These are phyloP conservation scores for Luperina testacea DNA, from an alignment of 2,888 invertebrate species.

Conservation along the genomic window DNA sequence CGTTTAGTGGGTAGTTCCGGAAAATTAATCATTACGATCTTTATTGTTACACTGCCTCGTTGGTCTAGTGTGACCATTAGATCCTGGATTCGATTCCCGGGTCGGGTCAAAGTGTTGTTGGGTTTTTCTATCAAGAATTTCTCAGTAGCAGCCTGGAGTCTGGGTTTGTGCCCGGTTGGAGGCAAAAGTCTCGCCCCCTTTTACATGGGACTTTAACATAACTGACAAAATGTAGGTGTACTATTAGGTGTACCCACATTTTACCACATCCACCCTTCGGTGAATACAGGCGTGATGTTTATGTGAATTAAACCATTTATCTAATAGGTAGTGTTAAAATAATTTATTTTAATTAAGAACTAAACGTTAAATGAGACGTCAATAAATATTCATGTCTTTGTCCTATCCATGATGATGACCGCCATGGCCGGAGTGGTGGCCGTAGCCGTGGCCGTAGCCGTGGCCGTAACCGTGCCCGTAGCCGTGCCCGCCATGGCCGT, in stretches of 20 bases:
- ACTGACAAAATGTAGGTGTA: no score
- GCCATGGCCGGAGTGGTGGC: no score
- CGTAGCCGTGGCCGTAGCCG: background rate
- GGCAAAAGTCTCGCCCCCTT: no score
- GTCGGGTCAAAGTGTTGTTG: no score
- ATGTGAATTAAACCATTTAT: background rate
- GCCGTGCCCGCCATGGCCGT: background rate
- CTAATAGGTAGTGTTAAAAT: background rate
- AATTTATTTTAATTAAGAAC: background rate
- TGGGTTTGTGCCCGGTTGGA: no score
- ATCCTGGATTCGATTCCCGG: no score
- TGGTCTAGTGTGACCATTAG: no score
- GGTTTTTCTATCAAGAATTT: no score
- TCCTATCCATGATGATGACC: background rate
- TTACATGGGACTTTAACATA: no score
- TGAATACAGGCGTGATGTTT: background rate
- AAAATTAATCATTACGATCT: background rate
- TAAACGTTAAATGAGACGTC: background rate
- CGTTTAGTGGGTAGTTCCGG: background rate
- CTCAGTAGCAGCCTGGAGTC: no score
- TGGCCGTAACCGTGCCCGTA: background rate
- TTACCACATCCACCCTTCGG: no score
- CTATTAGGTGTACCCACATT: no score
- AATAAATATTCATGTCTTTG: background rate
- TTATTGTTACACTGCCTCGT: background rate